Evolutionary conservation across 1,140 invertebrate genomes (phyloP), one percentile per base, ranked within the genome.

Genomic region (Drosophila ohnishii): DNA sequence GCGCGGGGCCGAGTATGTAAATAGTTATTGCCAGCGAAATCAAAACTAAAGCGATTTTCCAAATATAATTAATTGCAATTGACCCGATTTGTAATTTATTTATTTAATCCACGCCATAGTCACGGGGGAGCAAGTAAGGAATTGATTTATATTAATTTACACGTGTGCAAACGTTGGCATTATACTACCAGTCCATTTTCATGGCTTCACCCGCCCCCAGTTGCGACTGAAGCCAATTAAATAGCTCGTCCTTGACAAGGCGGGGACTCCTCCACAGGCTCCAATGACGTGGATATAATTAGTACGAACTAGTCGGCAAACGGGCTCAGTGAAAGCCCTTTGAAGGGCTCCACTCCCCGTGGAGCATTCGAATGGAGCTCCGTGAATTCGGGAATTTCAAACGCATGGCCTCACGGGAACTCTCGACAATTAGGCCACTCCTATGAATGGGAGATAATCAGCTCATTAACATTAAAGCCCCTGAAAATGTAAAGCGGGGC

Each of bases 31-130:
- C 34, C 28, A 39, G 48, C 57, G 37, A 83, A 87, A 88, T 83
- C 76, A 87, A 80, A 79, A 71, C 65, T 77, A 72, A 61, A 64
- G 53, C 76, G 64, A 74, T 79, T 80, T 82, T 65, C 71, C 37
- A 75, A 53, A 83, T 78, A 80, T 77, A 88, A 87, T 87, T 88
- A 87, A 88, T 88, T 80, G 85, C 80, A 72, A 80, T 80, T 71
- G 76, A 74, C 60, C 64, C 84, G 84, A 75, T 80, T 63, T 79
- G 57, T 48, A 57, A 76, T 88, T 84, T 80, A 78, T 88, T 77
- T 87, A 65, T 83, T 88, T 75, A 67, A 66, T 60, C 51, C 53
- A 28, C 37, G 50, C 16, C 19, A 55, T 48, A 34, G 32, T 28
- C 63, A 56, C 39, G 10, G 28, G 63, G 69, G 39, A 58, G 37